Percentiles rank a stretch among this genome's conserved stretches.
These are phyloP conservation scores for Hyperoodon ampullatus DNA, from an alignment of 2,113 vertebrate genomes.

Conservation along the genomic window DNA sequence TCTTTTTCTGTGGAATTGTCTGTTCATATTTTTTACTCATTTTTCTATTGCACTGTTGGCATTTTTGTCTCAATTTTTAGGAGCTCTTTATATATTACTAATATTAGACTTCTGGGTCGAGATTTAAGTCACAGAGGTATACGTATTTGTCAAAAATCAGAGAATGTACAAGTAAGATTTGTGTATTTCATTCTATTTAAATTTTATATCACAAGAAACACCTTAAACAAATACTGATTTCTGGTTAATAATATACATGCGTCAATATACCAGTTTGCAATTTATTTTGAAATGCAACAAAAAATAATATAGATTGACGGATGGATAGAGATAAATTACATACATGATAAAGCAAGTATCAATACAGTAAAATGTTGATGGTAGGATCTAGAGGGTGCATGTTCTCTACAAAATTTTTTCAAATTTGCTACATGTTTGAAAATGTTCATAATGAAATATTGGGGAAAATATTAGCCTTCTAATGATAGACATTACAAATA, in stretches of 20 bases:
- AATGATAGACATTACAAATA: background rate
- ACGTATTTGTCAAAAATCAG: background rate
- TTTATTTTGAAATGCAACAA: background rate
- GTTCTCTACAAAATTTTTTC: background rate
- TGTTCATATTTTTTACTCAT: background rate
- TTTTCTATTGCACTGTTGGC: background rate
- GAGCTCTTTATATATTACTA: background rate
- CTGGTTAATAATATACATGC: background rate
- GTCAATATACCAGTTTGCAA: background rate
- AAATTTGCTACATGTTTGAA: background rate
- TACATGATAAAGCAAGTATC: background rate
- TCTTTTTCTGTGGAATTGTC: background rate
- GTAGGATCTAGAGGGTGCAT: background rate
- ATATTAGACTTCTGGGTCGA: background rate
- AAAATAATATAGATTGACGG: background rate
- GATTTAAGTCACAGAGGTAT: background rate
- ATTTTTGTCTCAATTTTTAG: background rate
- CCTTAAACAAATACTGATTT: background rate
- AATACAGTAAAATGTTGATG: background rate
- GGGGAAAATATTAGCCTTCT: background rate
- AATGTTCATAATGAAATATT: background rate
- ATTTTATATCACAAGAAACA: background rate
- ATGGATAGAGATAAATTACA: background rate
- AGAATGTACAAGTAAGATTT: background rate
- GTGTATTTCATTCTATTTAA: background rate